phyloP scores from a whole-genome alignment of 2,797 vertebrate species.

The Aphelocoma californica region DNA sequence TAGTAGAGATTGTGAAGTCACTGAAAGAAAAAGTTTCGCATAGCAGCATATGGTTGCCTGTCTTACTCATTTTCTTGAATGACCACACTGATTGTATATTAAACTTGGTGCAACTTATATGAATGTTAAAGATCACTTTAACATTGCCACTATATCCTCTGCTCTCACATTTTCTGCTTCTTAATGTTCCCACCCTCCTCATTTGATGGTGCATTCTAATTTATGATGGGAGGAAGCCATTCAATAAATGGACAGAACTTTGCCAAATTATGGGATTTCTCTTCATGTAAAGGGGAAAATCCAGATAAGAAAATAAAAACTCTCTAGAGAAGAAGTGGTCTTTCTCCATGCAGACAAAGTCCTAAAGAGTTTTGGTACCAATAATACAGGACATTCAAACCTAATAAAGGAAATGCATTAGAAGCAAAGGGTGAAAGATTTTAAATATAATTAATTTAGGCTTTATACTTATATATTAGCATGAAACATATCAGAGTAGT shows the following conservation, averaged over 20 bases:
- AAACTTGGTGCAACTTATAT: neutral
- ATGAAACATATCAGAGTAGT: neutral
- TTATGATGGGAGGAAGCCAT: slow-evolving; percentile 45
- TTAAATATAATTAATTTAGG: neutral
- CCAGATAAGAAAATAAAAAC: slow-evolving; percentile 47
- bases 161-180: slow-evolving; percentile 57
- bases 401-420: neutral
- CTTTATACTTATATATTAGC: neutral
- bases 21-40: neutral
- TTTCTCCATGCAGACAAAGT: slow-evolving; percentile 15
- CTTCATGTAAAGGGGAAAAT: slow-evolving; percentile 49
- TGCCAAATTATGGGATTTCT: slow-evolving; percentile 53
- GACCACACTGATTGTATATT: neutral
- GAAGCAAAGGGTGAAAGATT: neutral
- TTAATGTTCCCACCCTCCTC: neutral
- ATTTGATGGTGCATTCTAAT: slow-evolving; percentile 36
- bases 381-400: neutral
- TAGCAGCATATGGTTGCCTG: neutral
- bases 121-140: neutral
- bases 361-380: slow-evolving; percentile 6
- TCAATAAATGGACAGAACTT: slow-evolving; percentile 39
- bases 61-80: neutral
- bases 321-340: neutral
- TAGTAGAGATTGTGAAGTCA: neutral
- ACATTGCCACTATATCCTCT: neutral